Evolutionary conservation across 2,113 vertebrate genomes (phyloP), one percentile per base, ranked within the genome.

Genomic region (Terrapene triunguis): DNA sequence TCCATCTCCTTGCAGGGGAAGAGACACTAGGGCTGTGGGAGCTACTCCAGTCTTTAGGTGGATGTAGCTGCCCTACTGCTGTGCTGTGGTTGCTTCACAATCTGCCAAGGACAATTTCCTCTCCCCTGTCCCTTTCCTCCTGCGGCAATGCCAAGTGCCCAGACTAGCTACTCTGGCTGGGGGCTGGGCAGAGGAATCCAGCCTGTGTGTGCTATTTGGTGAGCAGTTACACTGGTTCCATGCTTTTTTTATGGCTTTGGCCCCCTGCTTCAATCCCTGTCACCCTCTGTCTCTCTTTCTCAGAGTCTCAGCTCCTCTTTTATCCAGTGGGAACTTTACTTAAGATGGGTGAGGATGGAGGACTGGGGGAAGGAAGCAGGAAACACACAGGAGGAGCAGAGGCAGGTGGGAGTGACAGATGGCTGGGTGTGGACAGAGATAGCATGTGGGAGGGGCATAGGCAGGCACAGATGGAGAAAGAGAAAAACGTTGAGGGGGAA

Each of bases 391-490:
- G 82, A 89, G 93, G 65, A 91, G 86, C 84, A 86, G 51, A 93
- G 87, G 72, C 88, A 96, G 93, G 92, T 96, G 80, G 94, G 94
- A 85, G 89, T 76, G 96, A 80, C 94, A 96, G 95, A 90, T 92
- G 95, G 89, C 3, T 2, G 54, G 57, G 88, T 95, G 84, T 84
- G 82, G 69, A 80, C 32, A 86, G 59, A 0, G 1, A 89, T 90
- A 89, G 57, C 51, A 51, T 38, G 22, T 53, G 57, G n/a, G 78
- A 90, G 90, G 10, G 14, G 3, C 32, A 44, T 3, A 38, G n/a
- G n/a, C 19, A 83, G 86, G 82, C 4, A 42, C 57, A 69, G 25
- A 53, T 82, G 38, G 11, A 91, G 93, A 83, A 89, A 94, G 65
- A 72, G 38, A 76, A 44, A 84, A 89, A 94, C 44, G 42, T 3